These are phyloP conservation scores for Gandaritis pyraliata DNA, from an alignment of 2,888 invertebrate genomes.

Conservation along the genomic window DNA sequence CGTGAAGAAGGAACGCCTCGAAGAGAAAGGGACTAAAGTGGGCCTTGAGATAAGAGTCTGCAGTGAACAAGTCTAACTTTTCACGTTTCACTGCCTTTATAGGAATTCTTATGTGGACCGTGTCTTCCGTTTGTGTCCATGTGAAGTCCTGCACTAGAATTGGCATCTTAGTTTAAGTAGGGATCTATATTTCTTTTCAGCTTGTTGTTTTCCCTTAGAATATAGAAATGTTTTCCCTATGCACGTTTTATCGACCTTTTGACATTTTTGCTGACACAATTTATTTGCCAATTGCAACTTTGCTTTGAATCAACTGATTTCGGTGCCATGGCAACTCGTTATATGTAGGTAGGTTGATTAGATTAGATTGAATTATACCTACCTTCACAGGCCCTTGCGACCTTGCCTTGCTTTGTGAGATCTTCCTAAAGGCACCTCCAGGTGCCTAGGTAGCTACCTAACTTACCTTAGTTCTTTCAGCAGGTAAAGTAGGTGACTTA, in stretches of 20 bases:
- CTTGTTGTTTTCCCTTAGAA: background rate
- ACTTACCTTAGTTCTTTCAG: too few species aligned
- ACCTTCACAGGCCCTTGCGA: too few species aligned
- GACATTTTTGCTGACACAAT: slow-evolving; percentile 1
- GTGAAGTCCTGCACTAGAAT: slow-evolving; percentile 89
- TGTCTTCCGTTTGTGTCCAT: slow-evolving; percentile 89
- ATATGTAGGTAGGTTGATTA: background rate
- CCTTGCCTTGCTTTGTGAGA: too few species aligned
- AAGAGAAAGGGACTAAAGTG: slow-evolving; percentile 89
- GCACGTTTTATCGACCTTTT: background rate
- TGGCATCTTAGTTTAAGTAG: slow-evolving; percentile 84
- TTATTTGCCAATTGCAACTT: background rate
- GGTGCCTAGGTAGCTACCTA: too few species aligned
- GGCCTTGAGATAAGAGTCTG: slow-evolving; percentile 89
- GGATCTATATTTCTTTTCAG: background rate
- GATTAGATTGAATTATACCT: too few species aligned
- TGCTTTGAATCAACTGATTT: slow-evolving; percentile 1
- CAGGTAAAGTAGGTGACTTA: too few species aligned
- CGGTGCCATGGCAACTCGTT: slow-evolving; percentile 32
- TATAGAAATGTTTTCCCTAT: too few species aligned
- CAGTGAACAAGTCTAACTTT: slow-evolving; percentile 88
- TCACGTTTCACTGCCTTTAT: slow-evolving; percentile 85
- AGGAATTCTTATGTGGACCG: slow-evolving; percentile 87
- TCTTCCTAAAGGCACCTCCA: too few species aligned
- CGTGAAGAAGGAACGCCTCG: slow-evolving; percentile 87